phyloP scores from a whole-genome alignment of 2,113 vertebrate genomes.

The Astatoreochromis straeleni region DNA sequence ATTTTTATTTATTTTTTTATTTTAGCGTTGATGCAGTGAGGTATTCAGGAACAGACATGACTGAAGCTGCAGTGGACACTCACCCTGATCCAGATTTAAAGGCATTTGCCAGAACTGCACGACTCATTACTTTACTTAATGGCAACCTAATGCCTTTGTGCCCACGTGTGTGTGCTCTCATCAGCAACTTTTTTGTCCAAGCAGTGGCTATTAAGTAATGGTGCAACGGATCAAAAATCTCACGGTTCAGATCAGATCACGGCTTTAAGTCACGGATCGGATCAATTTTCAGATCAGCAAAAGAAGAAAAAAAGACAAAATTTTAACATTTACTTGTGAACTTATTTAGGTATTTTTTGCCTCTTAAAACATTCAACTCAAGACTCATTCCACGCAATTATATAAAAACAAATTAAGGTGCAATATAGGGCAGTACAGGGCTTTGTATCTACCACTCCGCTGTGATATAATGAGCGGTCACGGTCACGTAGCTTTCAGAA shows the following conservation, averaged over 20 bases:
- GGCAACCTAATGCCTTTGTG: background rate
- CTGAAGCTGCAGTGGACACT: background rate
- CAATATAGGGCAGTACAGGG: background rate
- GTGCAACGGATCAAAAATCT: background rate
- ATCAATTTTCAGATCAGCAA: background rate
- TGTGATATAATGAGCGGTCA: background rate
- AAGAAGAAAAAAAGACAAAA: background rate
- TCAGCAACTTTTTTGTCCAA: background rate
- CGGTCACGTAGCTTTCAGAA: rapidly evolving
- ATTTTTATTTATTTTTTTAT: background rate
- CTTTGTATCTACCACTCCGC: background rate
- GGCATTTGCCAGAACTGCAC: background rate
- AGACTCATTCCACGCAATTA: background rate
- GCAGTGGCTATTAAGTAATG: background rate
- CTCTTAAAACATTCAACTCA: background rate
- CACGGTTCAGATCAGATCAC: background rate
- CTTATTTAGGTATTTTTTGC: background rate
- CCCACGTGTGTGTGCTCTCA: background rate
- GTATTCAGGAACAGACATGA: background rate
- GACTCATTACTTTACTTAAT: conserved; percentile 46
- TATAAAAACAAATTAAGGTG: background rate
- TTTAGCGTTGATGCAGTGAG: background rate
- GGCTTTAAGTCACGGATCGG: background rate
- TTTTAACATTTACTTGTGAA: background rate
- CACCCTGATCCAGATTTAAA: conserved; percentile 2